Conservation (phyloP, 23 tunicate genomes). For the Halocynthia roretzi region DNA sequence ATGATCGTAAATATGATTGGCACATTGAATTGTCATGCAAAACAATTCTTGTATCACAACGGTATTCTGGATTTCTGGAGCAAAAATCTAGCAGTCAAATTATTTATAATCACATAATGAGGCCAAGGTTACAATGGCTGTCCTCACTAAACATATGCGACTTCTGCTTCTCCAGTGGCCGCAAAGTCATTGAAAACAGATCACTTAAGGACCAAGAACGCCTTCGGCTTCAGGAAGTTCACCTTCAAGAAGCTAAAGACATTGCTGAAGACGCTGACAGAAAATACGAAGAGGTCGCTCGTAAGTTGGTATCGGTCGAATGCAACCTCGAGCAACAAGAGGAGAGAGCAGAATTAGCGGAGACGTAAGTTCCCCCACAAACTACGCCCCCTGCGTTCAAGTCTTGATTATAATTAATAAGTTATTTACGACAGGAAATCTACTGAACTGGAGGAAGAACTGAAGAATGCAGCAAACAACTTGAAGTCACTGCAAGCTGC, state of each 20-base stretch:
- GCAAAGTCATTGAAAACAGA: constrained; percentile 88
- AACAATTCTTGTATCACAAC: too few relatives aligned
- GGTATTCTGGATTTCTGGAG: too few relatives aligned
- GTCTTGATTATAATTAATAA: not conserved
- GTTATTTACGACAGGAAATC: constrained; percentile 45
- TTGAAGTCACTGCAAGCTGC: constrained; percentile 85
- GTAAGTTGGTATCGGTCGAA: constrained; percentile 82
- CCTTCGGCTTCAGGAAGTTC: constrained; percentile 65
- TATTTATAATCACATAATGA: too few relatives aligned
- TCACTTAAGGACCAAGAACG: constrained; percentile 81
- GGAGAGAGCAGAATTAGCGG: constrained; percentile 86
- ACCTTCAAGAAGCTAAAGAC: constrained; percentile 78
- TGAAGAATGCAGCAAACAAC: constrained; percentile 80
- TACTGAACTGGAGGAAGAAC: constrained; percentile 73
- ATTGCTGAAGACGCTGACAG: constrained; percentile 94
- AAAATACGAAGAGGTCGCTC: constrained; percentile 90
- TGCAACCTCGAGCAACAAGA: constrained; percentile 74
- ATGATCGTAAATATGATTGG: too few relatives aligned
- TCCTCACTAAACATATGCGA: too few relatives aligned
- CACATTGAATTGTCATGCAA: too few relatives aligned
- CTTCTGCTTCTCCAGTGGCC: constrained; percentile 36
- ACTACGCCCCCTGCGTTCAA: not conserved
- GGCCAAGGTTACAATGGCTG: not conserved
- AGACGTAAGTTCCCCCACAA: constrained; percentile 24
- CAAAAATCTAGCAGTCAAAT: too few relatives aligned